Conservation (phyloP, 2,113 vertebrate genomes). For the Myanophis thanlyinensis region DNA sequence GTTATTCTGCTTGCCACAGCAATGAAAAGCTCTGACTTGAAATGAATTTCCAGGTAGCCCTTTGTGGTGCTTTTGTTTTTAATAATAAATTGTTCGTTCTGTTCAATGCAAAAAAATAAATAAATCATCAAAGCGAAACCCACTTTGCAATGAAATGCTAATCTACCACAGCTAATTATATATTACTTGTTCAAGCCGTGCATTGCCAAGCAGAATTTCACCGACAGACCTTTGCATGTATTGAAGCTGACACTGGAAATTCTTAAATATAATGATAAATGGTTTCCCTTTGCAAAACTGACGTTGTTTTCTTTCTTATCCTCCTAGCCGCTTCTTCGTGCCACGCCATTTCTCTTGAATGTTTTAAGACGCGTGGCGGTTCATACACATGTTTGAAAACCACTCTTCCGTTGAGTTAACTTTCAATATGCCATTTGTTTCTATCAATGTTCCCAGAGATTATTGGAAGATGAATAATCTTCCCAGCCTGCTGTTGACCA, state of each 20-base stretch:
- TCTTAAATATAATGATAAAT: conserved; percentile 72
- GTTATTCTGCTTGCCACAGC: conserved; percentile 34
- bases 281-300: conserved; percentile 56
- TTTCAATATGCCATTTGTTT: conserved; percentile 21
- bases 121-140: not conserved
- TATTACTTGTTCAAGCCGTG: conserved; percentile 57
- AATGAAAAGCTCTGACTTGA: conserved; percentile 16
- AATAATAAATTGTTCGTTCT: conserved; percentile 36
- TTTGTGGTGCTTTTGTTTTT: conserved; percentile 4
- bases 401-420: conserved; percentile 48
- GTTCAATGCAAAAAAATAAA: conserved; percentile 53
- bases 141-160: conserved; percentile 67
- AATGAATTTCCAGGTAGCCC: conserved; percentile 7
- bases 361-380: conserved; percentile 46
- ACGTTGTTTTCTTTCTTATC: conserved; percentile 48
- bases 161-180: conserved; percentile 67
- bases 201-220: conserved; percentile 61
- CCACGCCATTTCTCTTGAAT: conserved; percentile 42
- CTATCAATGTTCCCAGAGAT: conserved; percentile 20
- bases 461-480: conserved; percentile 22
- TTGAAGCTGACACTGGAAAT: conserved; percentile 65
- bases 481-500: not conserved
- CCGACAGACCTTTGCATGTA: conserved; percentile 66
- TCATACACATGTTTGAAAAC: conserved; percentile 49
- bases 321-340: not conserved